These are phyloP conservation scores for Lymantria monacha DNA, from an alignment of 2,888 invertebrate genomes.

Conservation along the genomic window DNA sequence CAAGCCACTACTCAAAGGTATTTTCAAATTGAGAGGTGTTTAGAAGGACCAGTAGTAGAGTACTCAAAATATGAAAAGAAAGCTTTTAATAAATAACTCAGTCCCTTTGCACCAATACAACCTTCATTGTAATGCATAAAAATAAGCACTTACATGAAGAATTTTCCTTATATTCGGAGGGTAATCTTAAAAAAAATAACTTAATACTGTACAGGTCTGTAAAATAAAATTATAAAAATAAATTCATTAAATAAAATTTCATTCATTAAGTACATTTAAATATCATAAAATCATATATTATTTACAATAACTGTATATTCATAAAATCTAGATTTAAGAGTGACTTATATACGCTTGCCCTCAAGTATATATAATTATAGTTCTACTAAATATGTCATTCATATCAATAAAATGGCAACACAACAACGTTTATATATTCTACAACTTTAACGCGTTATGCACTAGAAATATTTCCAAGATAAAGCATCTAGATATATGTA, in stretches of 20 bases:
- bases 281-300: constrained; percentile 13
- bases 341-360: neutral
- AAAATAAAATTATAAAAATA: constrained; percentile 1
- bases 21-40: no score
- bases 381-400: constrained; percentile 1
- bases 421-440: constrained; percentile 3
- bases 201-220: constrained; percentile 7
- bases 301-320: constrained; percentile 9
- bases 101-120: constrained; percentile 5
- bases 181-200: constrained; percentile 7
- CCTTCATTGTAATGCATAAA: constrained; percentile 2
- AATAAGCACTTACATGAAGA: constrained; percentile 1
- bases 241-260: no score
- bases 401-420: constrained; percentile 26
- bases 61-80: no score
- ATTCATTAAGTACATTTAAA: constrained; percentile 12
- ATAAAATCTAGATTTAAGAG: constrained; percentile 6
- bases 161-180: constrained; percentile 11
- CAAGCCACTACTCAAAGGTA: no score
- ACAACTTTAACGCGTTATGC: neutral
- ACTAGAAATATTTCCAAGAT: constrained; percentile 27
- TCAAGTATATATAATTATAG: neutral
- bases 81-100: constrained; percentile 2
- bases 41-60: no score
- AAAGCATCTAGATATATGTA: constrained; percentile 7